A percentile compares a stretch with the other conserved stretches of the same genome.
Evolutionary conservation across 2,888 invertebrate species (phyloP).

Genomic region (Ophraella communa): DNA sequence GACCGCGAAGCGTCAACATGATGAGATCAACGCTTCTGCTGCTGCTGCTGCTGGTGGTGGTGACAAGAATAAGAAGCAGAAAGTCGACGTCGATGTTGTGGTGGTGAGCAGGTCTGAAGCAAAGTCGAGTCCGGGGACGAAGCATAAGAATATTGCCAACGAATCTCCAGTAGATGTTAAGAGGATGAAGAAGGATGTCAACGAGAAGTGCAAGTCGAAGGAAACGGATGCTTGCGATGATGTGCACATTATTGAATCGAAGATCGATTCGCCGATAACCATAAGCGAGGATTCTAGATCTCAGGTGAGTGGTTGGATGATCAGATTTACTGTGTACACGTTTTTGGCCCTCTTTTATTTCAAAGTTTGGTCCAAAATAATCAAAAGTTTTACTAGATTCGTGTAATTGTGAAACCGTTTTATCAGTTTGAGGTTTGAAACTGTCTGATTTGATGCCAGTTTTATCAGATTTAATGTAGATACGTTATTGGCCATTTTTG

Average conservation of each 20-base stretch:
- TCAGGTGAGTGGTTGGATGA: no score
- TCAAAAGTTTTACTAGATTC: no score
- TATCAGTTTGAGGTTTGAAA: no score
- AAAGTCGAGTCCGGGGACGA: slow-evolving; percentile 5
- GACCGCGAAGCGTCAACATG: slow-evolving; percentile 37
- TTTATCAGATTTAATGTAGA: no score
- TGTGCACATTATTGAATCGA: slow-evolving; percentile 41
- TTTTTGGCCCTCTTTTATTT: no score
- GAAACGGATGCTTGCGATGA: slow-evolving; percentile 40
- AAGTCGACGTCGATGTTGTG: slow-evolving; percentile 30
- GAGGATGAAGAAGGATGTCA: slow-evolving; percentile 10
- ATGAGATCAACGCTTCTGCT: slow-evolving; percentile 36
- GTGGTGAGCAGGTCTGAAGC: slow-evolving; percentile 30
- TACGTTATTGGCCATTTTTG: no score
- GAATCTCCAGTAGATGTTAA: slow-evolving; percentile 17
- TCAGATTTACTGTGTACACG: no score
- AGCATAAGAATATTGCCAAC: slow-evolving; percentile 9
- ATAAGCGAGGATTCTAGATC: slow-evolving; percentile 49
- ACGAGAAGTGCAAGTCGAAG: slow-evolving; percentile 21
- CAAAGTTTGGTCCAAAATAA: no score
- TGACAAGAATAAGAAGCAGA: slow-evolving; percentile 41
- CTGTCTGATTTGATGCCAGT: no score
- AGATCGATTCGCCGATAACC: slow-evolving; percentile 44
- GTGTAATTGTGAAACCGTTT: no score
- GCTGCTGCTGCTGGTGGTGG: no score